Evolutionary conservation across 2,888 invertebrate genomes (phyloP), one percentile per base, ranked within the genome.

Genomic region (Papilio protenor): DNA sequence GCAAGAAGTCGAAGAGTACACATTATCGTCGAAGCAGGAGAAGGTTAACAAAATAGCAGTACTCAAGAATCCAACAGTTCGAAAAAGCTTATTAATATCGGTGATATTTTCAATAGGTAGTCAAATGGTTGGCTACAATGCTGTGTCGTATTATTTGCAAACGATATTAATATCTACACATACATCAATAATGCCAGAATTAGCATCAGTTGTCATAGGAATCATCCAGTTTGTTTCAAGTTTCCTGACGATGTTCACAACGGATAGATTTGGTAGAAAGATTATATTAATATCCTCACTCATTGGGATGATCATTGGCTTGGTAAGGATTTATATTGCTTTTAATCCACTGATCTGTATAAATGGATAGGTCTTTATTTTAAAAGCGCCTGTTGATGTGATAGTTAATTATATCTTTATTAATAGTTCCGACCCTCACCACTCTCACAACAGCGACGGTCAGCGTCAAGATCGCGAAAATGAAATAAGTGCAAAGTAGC

Each of bases 111-210:
- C 80, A 2, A 55, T 83, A 1, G 84, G 86, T 0, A 8, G 81
- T 0, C 90, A 90, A 23, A 73, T 90, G 0, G 81, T 84, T 0
- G 91, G 92, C 0, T 91, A 85, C 59, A 91, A 91, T 61, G 88
- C 87, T 0, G 86, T 92, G 0, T 81, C 86, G 0, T 89, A 88
- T 80, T 92, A 92, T 75, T 81, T 92, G 2, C 92, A 92, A 83
- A 89, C 91, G 0, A 85, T 92, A 47, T 80, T 92, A 76, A 87
- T 87, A 57, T 89, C 89, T 0, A 89, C 92, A 0, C 81, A 89
- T n/a, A 90, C 91, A 0, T 87, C 85, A 18, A 83, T 92, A 0
- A 85, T 77, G 4, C 85, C 92, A 0, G 90, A 89, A 79, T 61
- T 87, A 2, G 87, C 89, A 0, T 92, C 92, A 0, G 90, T 89